Percentiles rank a stretch among this genome's conserved stretches.
Evolutionary conservation across 2,888 invertebrate genomes (phyloP).

Genomic region (Spilarctia lutea): DNA sequence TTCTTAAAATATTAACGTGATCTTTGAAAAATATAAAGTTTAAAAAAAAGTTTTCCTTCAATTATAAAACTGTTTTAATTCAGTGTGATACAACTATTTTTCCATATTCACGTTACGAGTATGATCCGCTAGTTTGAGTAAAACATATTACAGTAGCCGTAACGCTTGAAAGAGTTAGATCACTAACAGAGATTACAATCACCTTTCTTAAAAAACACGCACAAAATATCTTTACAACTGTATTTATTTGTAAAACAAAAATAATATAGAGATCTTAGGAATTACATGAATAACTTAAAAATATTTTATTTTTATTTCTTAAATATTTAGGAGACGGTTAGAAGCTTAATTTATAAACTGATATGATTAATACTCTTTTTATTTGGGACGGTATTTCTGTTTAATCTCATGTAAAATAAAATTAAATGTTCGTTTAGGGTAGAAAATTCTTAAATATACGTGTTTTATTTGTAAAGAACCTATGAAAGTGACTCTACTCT

Average conservation of each 20-base stretch:
- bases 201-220: conserved; percentile 52
- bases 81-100: conserved; percentile 8
- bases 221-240: conserved; percentile 30
- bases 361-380: too few species aligned
- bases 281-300: too few species aligned
- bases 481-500: too few species aligned
- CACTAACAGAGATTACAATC: conserved; percentile 60
- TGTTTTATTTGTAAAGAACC: too few species aligned
- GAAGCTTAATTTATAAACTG: too few species aligned
- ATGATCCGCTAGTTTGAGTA: conserved; percentile 48
- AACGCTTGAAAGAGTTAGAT: conserved; percentile 60
- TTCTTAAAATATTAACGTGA: background rate
- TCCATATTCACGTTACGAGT: conserved; percentile 19
- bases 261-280: background rate
- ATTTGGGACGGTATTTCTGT: background rate
- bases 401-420: too few species aligned
- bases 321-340: too few species aligned
- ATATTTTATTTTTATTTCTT: too few species aligned
- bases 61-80: background rate
- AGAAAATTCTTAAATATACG: too few species aligned
- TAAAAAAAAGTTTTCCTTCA: background rate
- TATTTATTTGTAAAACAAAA: background rate
- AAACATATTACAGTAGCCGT: conserved; percentile 62
- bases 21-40: background rate
- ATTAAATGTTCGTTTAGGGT: too few species aligned